Evolutionary conservation across 2,113 vertebrate species (phyloP).

Genomic region (Butastur rufipennis): DNA sequence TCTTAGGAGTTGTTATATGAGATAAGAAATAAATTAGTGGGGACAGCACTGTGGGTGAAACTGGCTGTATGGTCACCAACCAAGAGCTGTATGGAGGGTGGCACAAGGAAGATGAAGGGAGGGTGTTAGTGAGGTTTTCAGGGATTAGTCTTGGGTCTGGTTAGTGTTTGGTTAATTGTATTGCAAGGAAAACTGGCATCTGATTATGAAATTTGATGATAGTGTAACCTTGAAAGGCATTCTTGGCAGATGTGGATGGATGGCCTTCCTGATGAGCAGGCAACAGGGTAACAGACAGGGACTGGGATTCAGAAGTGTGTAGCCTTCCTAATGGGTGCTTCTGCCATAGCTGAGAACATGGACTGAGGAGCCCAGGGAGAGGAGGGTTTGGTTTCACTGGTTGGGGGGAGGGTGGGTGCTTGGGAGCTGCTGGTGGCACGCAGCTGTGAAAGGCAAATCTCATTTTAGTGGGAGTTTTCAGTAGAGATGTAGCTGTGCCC

Average conservation of each 20-base stretch:
- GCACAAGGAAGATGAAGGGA: not conserved
- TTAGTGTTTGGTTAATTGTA: not conserved
- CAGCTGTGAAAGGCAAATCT: not conserved
- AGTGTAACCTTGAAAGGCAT: not conserved
- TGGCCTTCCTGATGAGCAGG: not conserved
- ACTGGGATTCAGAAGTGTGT: not conserved
- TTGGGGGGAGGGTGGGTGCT: not conserved
- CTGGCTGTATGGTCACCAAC: not conserved
- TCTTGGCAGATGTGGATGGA: not conserved
- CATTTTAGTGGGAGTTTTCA: not conserved
- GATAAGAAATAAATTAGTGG: not conserved
- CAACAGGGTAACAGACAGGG: not conserved
- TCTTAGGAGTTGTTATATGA: not conserved
- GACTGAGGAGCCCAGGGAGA: not conserved
- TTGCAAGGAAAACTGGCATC: not conserved
- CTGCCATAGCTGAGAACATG: rapidly evolving
- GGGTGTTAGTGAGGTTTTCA: not conserved
- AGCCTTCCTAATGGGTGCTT: not conserved
- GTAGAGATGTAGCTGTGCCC: not conserved
- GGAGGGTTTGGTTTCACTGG: not conserved
- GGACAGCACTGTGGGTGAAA: not conserved
- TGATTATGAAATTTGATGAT: not conserved
- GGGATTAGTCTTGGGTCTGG: not conserved
- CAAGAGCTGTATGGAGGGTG: not conserved
- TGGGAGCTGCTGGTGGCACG: not conserved